Base-by-base conservation (phyloP, 2,113 vertebrate genomes). In the Salvelinus sp. region DNA sequence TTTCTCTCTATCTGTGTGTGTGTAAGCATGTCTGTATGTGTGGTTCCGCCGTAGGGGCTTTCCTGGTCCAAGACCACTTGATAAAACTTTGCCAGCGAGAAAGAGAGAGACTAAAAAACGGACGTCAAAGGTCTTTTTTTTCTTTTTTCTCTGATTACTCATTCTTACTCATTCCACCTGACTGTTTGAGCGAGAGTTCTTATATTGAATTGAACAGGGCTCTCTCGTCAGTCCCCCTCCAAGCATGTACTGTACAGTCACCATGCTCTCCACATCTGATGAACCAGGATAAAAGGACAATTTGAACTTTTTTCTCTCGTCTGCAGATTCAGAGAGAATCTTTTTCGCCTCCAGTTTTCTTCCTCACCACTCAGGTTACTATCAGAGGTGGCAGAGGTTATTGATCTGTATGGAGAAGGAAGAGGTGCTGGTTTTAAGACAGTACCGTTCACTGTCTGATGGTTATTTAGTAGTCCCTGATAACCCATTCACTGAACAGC, bases 241-340 rank as follows among this genome's bases (percentile, higher is more conserved):
- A 70, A 87, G 80, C 83, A 68, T 75, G 22, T 64, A 74, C 85
- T 76, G 22, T 64, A 74, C 85, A 84, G 76, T 18, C 12, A 18
- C 50, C 4, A 18, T 75, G 78, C 83, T 83, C 85, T 81, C 75
- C 71, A 85, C 79, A 91, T 88, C 78, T 84, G 82, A 78, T 83
- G 87, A 89, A 85, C 83, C 70, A 20, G 84, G 77, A 89, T 90
- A 79, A 91, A 91, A 90, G 88, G 85, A 90, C 90, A 92, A 89
- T 89, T 87, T 93, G 86, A 93, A 92, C 87, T 91, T 91, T 91
- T 90, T 91, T 90, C 84, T 89, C 87, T 85, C 82, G 85, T 90
- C 81, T 80, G 14, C 81, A 67, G 69, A 73, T 86, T 86, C 85
- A 86, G 79, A 83, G 79, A 57, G 81, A n/a, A 86, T 87, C 88